These are phyloP conservation scores for Tragelaphus imberbis DNA, from an alignment of 2,113 vertebrate species.

Conservation along the genomic window DNA sequence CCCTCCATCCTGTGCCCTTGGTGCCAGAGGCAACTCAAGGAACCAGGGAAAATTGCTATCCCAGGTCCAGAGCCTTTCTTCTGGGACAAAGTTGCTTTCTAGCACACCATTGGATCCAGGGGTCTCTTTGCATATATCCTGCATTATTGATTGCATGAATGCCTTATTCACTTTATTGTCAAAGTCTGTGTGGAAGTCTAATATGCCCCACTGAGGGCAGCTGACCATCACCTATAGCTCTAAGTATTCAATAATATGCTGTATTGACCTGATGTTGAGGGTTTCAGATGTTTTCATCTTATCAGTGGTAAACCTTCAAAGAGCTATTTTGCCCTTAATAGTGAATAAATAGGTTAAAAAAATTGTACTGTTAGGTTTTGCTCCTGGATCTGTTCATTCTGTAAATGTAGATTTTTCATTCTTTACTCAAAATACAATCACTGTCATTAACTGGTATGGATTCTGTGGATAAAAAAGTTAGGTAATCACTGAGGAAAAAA, in stretches of 20 bases:
- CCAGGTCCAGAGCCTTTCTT: not conserved
- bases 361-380: not conserved
- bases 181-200: not conserved
- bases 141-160: not conserved
- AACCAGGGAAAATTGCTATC: not conserved
- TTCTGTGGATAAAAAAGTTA: not conserved
- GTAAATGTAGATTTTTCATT: not conserved
- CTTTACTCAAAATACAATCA: not conserved
- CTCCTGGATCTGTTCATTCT: not conserved
- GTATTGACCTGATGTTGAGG: not conserved
- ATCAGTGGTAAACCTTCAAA: not conserved
- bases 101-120: not conserved
- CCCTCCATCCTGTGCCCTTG: not conserved
- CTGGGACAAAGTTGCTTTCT: not conserved
- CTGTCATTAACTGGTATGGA: not conserved
- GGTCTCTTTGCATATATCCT: not conserved
- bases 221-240: not conserved
- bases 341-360: not conserved
- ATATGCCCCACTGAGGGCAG: not conserved
- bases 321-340: not conserved
- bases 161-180: not conserved
- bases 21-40: not conserved
- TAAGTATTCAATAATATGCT: not conserved
- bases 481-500: not conserved
- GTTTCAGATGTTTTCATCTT: not conserved